Evolutionary conservation across 2,113 vertebrate genomes (phyloP).

Genomic region (Propithecus coquereli): DNA sequence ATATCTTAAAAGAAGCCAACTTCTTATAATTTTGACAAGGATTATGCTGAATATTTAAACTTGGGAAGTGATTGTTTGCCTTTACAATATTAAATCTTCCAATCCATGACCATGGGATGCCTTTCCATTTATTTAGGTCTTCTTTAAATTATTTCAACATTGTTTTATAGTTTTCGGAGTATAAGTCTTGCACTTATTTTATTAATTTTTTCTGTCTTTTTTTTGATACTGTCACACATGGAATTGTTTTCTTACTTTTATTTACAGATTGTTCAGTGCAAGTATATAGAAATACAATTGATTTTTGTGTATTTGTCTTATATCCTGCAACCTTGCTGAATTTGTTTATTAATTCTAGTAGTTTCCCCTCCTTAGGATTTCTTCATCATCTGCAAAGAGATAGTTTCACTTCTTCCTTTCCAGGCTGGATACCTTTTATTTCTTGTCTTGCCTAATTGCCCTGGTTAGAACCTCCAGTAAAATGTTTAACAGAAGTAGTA

Average conservation of each 20-base stretch:
- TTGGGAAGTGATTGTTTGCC: background rate
- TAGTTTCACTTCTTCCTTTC: background rate
- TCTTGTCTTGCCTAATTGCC: background rate
- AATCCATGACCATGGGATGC: background rate
- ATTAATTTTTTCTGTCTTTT: background rate
- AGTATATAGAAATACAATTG: background rate
- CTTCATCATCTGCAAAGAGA: background rate
- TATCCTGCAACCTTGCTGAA: background rate
- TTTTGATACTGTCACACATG: background rate
- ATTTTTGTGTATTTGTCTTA: background rate
- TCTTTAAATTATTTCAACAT: background rate
- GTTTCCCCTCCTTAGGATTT: background rate
- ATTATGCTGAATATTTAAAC: background rate
- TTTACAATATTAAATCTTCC: background rate
- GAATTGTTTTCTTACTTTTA: background rate
- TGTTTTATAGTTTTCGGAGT: background rate
- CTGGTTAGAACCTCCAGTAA: background rate
- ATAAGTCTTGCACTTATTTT: background rate
- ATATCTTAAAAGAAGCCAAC: background rate
- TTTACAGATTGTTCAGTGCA: background rate
- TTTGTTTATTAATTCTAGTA: background rate
- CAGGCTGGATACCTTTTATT: background rate
- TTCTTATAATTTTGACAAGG: background rate
- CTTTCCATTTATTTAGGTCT: background rate
- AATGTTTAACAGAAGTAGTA: background rate